Conservation (phyloP, 2,888 invertebrate genomes). For the Allygus modestus region DNA sequence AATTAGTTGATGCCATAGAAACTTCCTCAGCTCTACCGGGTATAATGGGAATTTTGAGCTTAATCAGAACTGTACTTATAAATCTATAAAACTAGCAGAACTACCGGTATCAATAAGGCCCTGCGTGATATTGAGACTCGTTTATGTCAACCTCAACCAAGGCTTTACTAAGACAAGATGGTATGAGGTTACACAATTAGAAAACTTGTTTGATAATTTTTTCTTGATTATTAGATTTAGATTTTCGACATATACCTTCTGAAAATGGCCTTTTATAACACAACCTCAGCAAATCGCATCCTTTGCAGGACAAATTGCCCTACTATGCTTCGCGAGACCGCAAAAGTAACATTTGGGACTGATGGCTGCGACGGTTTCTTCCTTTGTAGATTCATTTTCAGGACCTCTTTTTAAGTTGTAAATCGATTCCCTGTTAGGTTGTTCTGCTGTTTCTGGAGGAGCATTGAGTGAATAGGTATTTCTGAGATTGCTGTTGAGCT, state of each 20-base stretch:
- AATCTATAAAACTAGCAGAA: constrained; percentile 17
- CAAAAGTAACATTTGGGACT: no score
- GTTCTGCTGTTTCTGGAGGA: no score
- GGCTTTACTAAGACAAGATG: neutral
- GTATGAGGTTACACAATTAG: neutral
- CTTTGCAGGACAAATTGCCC: neutral
- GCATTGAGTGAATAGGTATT: no score
- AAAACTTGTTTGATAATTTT: neutral
- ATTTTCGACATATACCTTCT: neutral
- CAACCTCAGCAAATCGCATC: neutral
- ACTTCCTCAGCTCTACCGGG: neutral
- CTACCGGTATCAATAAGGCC: constrained; percentile 3
- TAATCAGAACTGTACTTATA: neutral
- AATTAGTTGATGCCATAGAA: neutral
- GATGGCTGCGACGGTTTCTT: no score
- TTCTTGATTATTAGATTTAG: neutral
- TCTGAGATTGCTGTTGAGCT: no score
- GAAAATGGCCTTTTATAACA: neutral
- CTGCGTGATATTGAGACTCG: neutral
- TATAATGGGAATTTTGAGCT: neutral
- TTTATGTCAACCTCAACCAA: neutral
- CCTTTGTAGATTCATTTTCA: no score
- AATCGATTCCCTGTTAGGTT: no score
- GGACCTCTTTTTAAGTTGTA: no score
- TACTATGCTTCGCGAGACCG: neutral